These are phyloP conservation scores for Coronaproctus castanopsis DNA, from an alignment of 2,888 invertebrate species.

Conservation along the genomic window DNA sequence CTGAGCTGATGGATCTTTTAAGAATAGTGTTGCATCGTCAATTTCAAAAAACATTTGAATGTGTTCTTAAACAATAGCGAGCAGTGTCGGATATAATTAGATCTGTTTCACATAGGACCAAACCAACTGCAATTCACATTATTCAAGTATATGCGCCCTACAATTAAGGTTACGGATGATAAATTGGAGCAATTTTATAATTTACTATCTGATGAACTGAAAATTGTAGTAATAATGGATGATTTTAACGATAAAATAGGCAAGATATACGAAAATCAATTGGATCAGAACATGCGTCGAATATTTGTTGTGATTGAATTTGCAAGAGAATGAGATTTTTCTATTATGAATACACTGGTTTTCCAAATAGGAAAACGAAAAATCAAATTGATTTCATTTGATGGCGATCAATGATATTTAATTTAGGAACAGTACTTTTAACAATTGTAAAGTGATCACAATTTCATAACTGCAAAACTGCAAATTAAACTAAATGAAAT, in stretches of 20 bases:
- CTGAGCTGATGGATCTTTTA: not conserved
- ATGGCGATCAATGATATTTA: not conserved
- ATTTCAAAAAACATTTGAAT: not conserved
- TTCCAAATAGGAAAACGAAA: not conserved
- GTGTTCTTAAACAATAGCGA: not conserved
- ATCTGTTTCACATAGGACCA: not conserved
- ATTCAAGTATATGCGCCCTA: not conserved
- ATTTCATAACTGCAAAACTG: not conserved
- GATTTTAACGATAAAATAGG: not conserved
- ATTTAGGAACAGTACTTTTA: not conserved
- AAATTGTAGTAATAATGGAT: not conserved
- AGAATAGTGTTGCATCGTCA: not conserved
- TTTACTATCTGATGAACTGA: not conserved
- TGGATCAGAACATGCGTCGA: too few relatives aligned
- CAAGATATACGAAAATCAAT: too few relatives aligned
- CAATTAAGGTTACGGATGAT: not conserved
- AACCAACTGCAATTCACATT: too few relatives aligned
- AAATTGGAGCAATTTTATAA: not conserved
- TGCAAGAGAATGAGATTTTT: too few relatives aligned
- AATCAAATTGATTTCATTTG: not conserved
- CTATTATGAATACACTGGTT: not conserved
- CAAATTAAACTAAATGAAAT: not conserved
- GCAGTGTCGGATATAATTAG: not conserved
- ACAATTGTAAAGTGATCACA: not conserved
- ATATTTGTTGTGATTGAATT: too few relatives aligned